phyloP scores from a whole-genome alignment of 1,140 invertebrate genomes.

The Drosophila kurseongensis region DNA sequence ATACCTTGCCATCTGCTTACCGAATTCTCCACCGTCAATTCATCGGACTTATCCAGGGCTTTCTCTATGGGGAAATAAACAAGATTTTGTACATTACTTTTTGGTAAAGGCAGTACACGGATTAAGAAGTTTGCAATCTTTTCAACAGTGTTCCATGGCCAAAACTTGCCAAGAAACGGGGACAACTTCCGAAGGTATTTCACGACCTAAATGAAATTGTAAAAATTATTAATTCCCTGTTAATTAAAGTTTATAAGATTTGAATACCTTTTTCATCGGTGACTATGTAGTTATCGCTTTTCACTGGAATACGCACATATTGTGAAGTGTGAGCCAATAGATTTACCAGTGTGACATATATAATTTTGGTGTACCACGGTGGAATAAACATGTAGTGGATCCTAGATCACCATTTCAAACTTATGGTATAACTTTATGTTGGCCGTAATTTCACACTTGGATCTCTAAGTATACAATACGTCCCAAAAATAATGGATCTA shows the following conservation, averaged over 20 bases:
- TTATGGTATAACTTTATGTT: no score
- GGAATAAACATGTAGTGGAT: no score
- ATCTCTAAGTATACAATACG: no score
- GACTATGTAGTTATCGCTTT: constrained; percentile 87
- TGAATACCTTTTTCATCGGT: constrained; percentile 86
- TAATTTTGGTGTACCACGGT: no score
- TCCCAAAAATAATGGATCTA: no score
- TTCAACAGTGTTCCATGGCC: constrained; percentile 86
- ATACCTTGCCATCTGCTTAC: constrained; percentile 14
- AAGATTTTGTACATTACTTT: not conserved
- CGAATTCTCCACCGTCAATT: constrained; percentile 56
- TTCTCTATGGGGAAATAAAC: not conserved
- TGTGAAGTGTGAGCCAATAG: constrained; percentile 89
- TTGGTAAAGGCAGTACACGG: constrained; percentile 40
- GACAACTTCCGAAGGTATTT: constrained; percentile 86
- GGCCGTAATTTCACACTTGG: no score
- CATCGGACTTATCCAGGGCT: not conserved
- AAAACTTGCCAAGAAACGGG: constrained; percentile 87
- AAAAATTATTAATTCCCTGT: not conserved
- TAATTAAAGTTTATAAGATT: not conserved
- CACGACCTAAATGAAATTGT: constrained; percentile 17
- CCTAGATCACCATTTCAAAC: no score
- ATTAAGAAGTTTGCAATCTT: constrained; percentile 64
- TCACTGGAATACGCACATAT: constrained; percentile 90
- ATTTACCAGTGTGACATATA: constrained; percentile 91